Evolutionary conservation across 2,888 invertebrate species (phyloP).

Genomic region (Lepidocyrtoides sp.): DNA sequence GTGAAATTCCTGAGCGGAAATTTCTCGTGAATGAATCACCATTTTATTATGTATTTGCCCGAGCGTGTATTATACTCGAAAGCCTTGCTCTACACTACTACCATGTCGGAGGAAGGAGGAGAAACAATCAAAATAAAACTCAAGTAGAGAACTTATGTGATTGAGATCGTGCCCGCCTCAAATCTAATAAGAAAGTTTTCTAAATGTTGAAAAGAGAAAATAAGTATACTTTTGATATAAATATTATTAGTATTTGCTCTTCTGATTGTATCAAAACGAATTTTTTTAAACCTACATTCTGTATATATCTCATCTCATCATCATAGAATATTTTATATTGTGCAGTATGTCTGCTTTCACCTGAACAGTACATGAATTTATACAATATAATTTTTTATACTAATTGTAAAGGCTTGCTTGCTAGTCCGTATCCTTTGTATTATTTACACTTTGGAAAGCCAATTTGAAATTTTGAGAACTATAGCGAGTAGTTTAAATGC

Average conservation of each 20-base stretch:
- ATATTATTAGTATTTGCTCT: slow-evolving; percentile 15
- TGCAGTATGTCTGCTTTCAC: slow-evolving; percentile 9
- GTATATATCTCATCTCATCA: too few species aligned
- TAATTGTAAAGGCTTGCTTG: slow-evolving; percentile 8
- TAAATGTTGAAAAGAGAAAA: background rate
- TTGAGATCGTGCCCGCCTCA: background rate
- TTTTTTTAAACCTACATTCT: too few species aligned
- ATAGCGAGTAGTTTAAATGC: slow-evolving; percentile 32
- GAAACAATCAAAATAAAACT: slow-evolving; percentile 21
- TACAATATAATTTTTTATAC: background rate
- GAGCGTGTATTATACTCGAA: background rate
- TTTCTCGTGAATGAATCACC: slow-evolving; percentile 43
- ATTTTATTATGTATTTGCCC: slow-evolving; percentile 24
- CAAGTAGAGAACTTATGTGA: background rate
- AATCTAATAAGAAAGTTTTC: background rate
- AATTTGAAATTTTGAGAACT: background rate
- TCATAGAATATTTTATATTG: too few species aligned
- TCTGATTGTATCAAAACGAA: background rate
- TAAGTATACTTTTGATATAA: background rate
- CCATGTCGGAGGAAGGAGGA: background rate
- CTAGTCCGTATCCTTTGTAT: background rate
- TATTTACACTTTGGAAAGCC: slow-evolving; percentile 22
- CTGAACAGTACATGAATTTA: background rate
- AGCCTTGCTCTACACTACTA: background rate
- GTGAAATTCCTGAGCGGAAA: slow-evolving; percentile 13